Percentiles rank a stretch among this genome's conserved stretches.
Evolutionary conservation across 1,140 invertebrate genomes (phyloP).

Genomic region (Polypedilum vanderplanki): DNA sequence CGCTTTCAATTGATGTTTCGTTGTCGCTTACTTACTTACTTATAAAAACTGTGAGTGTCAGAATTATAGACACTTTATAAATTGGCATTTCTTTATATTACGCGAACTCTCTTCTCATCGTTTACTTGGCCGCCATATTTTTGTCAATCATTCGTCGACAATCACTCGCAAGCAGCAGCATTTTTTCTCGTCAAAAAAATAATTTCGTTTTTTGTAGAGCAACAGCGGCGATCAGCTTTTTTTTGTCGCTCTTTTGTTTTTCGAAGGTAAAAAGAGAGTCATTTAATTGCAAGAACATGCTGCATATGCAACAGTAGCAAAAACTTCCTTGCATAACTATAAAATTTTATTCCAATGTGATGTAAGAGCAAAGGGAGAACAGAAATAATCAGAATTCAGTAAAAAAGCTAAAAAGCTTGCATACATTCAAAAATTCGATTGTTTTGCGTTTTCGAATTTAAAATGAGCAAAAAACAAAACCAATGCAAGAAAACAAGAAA

Average conservation of each 20-base stretch:
- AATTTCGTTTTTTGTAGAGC: not conserved
- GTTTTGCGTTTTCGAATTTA: constrained; percentile 6
- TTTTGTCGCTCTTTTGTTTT: not conserved
- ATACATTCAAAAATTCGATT: constrained; percentile 19
- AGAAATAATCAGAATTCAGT: not conserved
- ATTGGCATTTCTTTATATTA: not conserved
- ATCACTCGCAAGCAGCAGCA: not conserved
- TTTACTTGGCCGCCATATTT: not conserved
- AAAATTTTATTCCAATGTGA: constrained; percentile 19
- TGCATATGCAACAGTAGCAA: constrained; percentile 15
- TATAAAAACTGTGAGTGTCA: not conserved
- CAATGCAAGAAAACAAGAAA: constrained; percentile 2
- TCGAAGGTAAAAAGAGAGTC: too few relatives aligned
- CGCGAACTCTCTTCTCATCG: not conserved
- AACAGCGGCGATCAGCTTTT: not conserved
- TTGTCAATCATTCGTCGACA: constrained; percentile 2
- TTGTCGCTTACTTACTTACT: too few relatives aligned
- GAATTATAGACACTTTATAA: constrained; percentile 19
- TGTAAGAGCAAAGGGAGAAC: not conserved
- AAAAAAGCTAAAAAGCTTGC: not conserved
- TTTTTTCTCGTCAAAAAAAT: constrained; percentile 3
- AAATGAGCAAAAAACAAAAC: not conserved
- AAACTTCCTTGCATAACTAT: constrained; percentile 18
- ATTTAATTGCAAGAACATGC: constrained; percentile 8
- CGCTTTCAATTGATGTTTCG: constrained; percentile 11